phyloP scores from a whole-genome alignment of 2,113 vertebrate genomes.

The Miniopterus natalensis region DNA sequence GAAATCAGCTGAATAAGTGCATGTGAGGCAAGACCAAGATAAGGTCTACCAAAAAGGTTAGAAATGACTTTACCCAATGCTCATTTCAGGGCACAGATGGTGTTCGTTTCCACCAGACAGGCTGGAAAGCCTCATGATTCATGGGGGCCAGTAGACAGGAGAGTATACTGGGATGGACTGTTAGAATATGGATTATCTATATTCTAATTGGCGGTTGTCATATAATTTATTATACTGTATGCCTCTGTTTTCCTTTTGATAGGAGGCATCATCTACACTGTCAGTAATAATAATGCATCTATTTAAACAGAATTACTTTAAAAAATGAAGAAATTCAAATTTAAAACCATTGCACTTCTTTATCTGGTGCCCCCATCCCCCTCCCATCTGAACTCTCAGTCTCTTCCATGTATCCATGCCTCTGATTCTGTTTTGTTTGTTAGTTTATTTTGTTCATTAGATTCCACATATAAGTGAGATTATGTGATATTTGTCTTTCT shows the following conservation, averaged over 20 bases:
- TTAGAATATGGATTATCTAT: background rate
- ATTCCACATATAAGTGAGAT: background rate
- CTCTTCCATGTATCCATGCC: background rate
- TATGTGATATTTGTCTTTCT: background rate
- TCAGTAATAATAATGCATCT: background rate
- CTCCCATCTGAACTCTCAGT: background rate
- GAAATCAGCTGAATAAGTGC: background rate
- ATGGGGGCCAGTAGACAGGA: background rate
- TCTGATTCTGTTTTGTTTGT: background rate
- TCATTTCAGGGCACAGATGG: background rate
- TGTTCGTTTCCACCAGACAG: background rate
- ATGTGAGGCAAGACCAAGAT: background rate
- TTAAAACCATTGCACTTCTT: background rate
- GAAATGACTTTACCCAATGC: too few species aligned
- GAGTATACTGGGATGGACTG: background rate
- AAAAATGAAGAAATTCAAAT: conserved; percentile 17
- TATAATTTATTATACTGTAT: background rate
- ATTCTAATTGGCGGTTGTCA: background rate
- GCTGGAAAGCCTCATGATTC: background rate
- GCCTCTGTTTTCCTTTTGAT: background rate
- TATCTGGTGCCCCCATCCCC: background rate
- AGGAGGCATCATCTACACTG: background rate
- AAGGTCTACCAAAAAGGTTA: background rate
- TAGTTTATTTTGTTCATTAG: background rate
- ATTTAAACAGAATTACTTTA: background rate